Conservation (phyloP, 2,888 invertebrate genomes). For the Fragum whitleyi region DNA sequence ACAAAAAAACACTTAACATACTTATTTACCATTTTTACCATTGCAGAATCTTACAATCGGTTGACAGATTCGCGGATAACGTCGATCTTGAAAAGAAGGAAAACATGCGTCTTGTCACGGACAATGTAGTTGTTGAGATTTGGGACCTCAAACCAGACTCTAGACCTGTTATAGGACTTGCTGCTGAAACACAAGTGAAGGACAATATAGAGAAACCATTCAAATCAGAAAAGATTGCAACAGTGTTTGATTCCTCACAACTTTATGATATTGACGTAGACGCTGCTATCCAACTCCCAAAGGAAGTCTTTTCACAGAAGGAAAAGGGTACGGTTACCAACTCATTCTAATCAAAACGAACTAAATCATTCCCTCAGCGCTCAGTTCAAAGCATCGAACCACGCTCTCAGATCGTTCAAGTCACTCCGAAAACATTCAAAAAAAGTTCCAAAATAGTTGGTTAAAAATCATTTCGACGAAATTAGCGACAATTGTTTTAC, state of each 20-base stretch:
- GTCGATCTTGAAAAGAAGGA: slow-evolving; percentile 63
- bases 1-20: too few relatives aligned
- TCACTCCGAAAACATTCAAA: too few relatives aligned
- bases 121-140: slow-evolving; percentile 77
- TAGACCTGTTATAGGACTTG: slow-evolving; percentile 75
- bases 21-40: too few relatives aligned
- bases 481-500: too few relatives aligned
- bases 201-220: slow-evolving; percentile 42
- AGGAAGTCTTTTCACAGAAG: slow-evolving; percentile 66
- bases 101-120: slow-evolving; percentile 69
- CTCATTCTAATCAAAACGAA: neutral
- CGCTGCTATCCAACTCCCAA: slow-evolving; percentile 77
- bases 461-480: too few relatives aligned
- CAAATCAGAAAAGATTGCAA: slow-evolving; percentile 62
- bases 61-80: slow-evolving; percentile 74
- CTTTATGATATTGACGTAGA: slow-evolving; percentile 69
- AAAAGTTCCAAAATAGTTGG: too few relatives aligned
- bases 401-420: too few relatives aligned
- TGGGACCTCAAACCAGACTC: slow-evolving; percentile 70
- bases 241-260: slow-evolving; percentile 67
- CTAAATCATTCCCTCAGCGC: too few relatives aligned
- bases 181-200: slow-evolving; percentile 58
- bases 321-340: slow-evolving; percentile 63
- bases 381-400: too few relatives aligned
- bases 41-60: slow-evolving; percentile 71